Percentiles rank a stretch among this genome's conserved stretches.
These are phyloP conservation scores for Dendrolimus pini DNA, from an alignment of 2,888 invertebrate genomes.

Conservation along the genomic window DNA sequence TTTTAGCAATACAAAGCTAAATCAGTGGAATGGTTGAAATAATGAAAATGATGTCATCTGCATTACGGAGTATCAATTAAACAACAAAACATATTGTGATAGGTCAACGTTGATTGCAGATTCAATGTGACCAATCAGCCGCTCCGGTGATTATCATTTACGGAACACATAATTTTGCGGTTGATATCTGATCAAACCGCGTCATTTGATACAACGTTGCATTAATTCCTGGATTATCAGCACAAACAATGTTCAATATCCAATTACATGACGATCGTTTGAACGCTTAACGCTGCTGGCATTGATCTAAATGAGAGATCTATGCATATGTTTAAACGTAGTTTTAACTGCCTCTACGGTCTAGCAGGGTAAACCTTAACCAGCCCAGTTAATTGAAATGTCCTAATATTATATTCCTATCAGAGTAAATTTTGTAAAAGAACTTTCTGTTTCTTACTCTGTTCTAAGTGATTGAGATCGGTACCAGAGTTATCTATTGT, in stretches of 20 bases:
- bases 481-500: no score
- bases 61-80: slow-evolving; percentile 12
- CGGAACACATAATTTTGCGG: slow-evolving; percentile 52
- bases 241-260: slow-evolving; percentile 23
- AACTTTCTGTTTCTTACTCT: no score
- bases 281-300: no score
- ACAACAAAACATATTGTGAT: slow-evolving; percentile 22
- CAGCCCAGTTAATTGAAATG: no score
- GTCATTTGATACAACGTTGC: slow-evolving; percentile 30
- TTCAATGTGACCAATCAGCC: slow-evolving; percentile 43
- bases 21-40: neutral
- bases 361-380: no score
- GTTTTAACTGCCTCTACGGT: no score
- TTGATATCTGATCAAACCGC: slow-evolving; percentile 30
- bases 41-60: slow-evolving; percentile 14
- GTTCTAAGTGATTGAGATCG: no score
- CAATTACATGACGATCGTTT: slow-evolving; percentile 2
- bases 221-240: slow-evolving; percentile 45
- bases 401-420: no score
- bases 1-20: no score
- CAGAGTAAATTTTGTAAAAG: no score
- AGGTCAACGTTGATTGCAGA: slow-evolving; percentile 22
- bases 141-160: slow-evolving; percentile 43
- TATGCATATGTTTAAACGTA: no score
- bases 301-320: no score